Evolutionary conservation across 2,113 vertebrate species (phyloP), one percentile per base, ranked within the genome.

Genomic region (Dipodomys ordii): DNA sequence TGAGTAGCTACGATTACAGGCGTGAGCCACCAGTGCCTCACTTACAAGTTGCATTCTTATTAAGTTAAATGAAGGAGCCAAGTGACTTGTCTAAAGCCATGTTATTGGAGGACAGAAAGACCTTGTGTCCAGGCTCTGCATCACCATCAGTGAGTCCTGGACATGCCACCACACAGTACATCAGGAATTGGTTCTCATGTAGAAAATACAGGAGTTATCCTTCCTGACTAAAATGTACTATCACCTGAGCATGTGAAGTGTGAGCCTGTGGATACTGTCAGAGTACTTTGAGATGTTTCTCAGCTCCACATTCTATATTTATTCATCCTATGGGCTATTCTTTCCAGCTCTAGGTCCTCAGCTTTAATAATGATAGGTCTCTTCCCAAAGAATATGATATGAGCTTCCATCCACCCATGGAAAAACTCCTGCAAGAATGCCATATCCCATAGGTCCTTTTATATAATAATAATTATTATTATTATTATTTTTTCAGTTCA

Each of bases 11-110:
- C 5, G 39, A 39, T 39, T 39, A 39, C 39, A 39, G 39, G 39
- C 1, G 39, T 39, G 39, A 39, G 39, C 39, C 39, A 39, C 39
- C 39, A 39, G 39, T 39, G 39, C 39, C 5, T 39, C 39, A 39
- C 39, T 39, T 39, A 39, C 71, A 64, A 71, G 4, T 65, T 93
- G 53, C 39, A 20, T 60, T 78, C 18, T 69, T 82, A n/a, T 82
- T 74, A 53, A 83, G 68, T 22, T 68, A 67, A 92, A 94, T 30
- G 2, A 95, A 92, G n/a, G 35, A n/a, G 27, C 20, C 44, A n/a
- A 83, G 22, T 20, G 23, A 32, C 22, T n/a, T 32, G 3, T 27
- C 35, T 86, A 13, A 83, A 69, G 32, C 23, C 64, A 60, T 67
- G 16, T 32, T 13, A 0, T 19, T 49, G 65, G 44, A 49, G 71